Conservation (phyloP, 2,797 vertebrate species). For the Neolamprologus multifasciatus region DNA sequence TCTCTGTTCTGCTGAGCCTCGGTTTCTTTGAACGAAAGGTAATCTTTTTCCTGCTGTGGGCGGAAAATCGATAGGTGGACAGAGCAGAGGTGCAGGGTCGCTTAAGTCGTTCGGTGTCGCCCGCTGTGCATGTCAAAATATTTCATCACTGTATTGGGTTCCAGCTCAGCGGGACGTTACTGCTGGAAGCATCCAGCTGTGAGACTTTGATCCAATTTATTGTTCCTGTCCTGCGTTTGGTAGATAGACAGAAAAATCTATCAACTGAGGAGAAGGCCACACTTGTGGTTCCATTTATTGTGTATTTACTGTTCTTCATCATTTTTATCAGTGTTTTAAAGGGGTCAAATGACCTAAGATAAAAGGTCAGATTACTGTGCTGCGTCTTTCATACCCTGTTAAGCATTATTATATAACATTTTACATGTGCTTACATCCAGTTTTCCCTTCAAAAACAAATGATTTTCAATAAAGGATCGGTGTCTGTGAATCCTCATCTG, state of each 20-base stretch:
- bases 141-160: not conserved
- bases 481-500: not conserved
- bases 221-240: not conserved
- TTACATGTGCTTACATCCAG: not conserved
- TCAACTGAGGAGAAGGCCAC: not conserved
- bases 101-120: not conserved
- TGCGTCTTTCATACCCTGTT: not conserved
- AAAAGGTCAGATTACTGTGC: not conserved
- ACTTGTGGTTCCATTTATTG: not conserved
- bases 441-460: not conserved
- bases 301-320: not conserved
- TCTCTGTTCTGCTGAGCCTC: conserved; percentile 51
- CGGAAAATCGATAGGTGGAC: conserved; percentile 46
- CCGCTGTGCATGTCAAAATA: not conserved
- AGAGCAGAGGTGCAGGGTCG: conserved; percentile 8
- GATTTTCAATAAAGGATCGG: not conserved
- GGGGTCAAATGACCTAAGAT: not conserved
- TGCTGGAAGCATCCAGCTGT: not conserved
- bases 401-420: not conserved
- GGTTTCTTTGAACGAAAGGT: conserved; percentile 50
- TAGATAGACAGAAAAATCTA: not conserved
- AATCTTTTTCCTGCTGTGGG: conserved; percentile 30
- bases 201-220: not conserved
- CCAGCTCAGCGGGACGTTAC: not conserved
- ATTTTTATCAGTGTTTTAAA: not conserved